phyloP scores from a whole-genome alignment of 1,140 invertebrate genomes.

The Antheraea pernyi region DNA sequence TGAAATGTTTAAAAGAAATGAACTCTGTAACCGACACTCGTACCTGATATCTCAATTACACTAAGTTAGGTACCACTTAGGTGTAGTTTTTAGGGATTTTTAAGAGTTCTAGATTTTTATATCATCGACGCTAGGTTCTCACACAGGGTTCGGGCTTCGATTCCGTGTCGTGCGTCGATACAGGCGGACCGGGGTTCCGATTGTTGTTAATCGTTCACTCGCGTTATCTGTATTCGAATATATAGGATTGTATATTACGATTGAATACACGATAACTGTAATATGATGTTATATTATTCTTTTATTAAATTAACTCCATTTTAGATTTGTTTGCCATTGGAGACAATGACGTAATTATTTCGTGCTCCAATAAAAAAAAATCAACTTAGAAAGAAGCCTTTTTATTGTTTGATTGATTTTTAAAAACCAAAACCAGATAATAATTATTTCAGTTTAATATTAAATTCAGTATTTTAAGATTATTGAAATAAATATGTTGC shows the following conservation, averaged over 20 bases:
- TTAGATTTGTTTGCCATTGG: no score
- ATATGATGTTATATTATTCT: no score
- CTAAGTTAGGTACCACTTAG: slow-evolving; percentile 61
- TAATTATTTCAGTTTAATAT: no score
- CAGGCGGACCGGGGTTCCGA: neutral
- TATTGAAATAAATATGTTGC: no score
- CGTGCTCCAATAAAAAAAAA: no score
- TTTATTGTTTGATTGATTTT: no score
- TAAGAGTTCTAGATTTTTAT: slow-evolving; percentile 69
- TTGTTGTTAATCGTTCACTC: neutral
- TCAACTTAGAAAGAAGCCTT: no score
- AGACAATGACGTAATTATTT: no score
- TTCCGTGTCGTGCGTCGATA: slow-evolving; percentile 19
- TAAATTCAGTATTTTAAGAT: no score
- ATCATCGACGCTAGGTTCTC: slow-evolving; percentile 67
- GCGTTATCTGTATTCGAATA: neutral
- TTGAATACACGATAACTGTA: no score
- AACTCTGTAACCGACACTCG: slow-evolving; percentile 29
- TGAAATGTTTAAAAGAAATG: neutral
- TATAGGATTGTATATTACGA: neutral
- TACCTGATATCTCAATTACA: slow-evolving; percentile 77
- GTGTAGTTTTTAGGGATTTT: slow-evolving; percentile 55
- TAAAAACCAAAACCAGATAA: no score
- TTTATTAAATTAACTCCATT: no score
- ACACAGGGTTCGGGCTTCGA: slow-evolving; percentile 69